A percentile compares a stretch with the other conserved stretches of the same genome.
These are phyloP conservation scores for Aphis gossypii DNA, from an alignment of 1,140 invertebrate genomes.

Conservation along the genomic window DNA sequence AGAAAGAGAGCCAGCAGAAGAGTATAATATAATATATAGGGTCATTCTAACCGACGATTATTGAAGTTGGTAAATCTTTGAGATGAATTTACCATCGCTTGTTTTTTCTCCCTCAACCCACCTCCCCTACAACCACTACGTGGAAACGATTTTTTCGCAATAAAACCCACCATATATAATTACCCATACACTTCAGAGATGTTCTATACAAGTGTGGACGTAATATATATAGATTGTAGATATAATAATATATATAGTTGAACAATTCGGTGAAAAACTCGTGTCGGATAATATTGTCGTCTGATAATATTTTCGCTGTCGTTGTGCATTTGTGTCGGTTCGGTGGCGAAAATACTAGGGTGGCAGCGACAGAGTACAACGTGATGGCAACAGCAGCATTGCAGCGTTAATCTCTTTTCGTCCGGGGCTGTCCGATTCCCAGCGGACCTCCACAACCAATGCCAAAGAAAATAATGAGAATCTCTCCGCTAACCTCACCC, in stretches of 20 bases:
- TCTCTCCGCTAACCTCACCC: not conserved
- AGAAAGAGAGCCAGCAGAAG: not conserved
- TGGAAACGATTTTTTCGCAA: not conserved
- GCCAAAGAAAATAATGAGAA: slow-evolving; percentile 50
- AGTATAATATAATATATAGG: not conserved
- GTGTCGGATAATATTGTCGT: slow-evolving; percentile 49
- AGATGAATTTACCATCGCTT: not conserved
- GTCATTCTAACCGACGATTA: not conserved
- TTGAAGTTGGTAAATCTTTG: not conserved
- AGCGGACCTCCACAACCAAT: slow-evolving; percentile 20
- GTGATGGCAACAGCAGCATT: not conserved
- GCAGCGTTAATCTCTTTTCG: slow-evolving; percentile 48
- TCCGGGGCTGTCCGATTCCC: slow-evolving; percentile 28
- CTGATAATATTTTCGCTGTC: slow-evolving; percentile 52
- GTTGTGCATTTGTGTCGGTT: slow-evolving; percentile 49
- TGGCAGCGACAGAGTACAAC: not conserved
- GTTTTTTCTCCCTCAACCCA: too few species aligned
- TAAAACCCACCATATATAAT: slow-evolving; percentile 6
- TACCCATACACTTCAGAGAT: not conserved
- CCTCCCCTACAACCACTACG: not conserved
- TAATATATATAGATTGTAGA: too few species aligned
- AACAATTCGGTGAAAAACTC: slow-evolving; percentile 6
- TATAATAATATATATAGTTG: not conserved
- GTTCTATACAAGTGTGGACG: too few species aligned
- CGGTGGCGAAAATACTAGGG: slow-evolving; percentile 14